Conservation (phyloP, 2,797 vertebrate species). For the Choloepus didactylus region DNA sequence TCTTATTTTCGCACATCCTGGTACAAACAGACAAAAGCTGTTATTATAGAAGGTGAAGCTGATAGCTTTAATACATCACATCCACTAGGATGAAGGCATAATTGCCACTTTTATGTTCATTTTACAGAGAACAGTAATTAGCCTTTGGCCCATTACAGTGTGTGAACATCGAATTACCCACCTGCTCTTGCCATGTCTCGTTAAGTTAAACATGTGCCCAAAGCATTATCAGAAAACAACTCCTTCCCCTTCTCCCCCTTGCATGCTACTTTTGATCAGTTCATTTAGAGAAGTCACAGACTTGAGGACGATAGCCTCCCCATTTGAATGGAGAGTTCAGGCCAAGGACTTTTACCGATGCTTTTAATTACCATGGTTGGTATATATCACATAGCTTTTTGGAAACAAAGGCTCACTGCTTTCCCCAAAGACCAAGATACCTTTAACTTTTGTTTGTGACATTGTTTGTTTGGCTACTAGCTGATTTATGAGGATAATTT, state of each 20-base stretch:
- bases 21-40: conserved; percentile 81
- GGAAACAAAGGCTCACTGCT: conserved; percentile 36
- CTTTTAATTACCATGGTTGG: background rate
- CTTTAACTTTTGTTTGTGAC: conserved; percentile 69
- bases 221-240: conserved; percentile 69
- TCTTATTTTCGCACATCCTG: conserved; percentile 80
- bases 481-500: conserved; percentile 82
- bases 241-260: background rate
- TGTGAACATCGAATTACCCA: conserved; percentile 82
- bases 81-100: conserved; percentile 90
- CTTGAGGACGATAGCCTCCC: background rate
- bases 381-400: background rate
- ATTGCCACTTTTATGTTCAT: conserved; percentile 87
- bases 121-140: conserved; percentile 86
- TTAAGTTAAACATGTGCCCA: conserved; percentile 81
- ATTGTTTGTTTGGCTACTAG: conserved; percentile 76
- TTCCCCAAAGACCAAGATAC: conserved; percentile 25
- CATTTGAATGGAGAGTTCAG: background rate
- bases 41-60: conserved; percentile 88
- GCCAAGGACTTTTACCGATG: conserved; percentile 32
- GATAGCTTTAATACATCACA: conserved; percentile 88
- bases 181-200: conserved; percentile 77
- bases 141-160: conserved; percentile 84
- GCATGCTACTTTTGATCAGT: background rate
- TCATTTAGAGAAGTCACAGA: conserved; percentile 57